Base-by-base conservation (phyloP, 2,113 vertebrate species). In the Nerophis ophidion region DNA sequence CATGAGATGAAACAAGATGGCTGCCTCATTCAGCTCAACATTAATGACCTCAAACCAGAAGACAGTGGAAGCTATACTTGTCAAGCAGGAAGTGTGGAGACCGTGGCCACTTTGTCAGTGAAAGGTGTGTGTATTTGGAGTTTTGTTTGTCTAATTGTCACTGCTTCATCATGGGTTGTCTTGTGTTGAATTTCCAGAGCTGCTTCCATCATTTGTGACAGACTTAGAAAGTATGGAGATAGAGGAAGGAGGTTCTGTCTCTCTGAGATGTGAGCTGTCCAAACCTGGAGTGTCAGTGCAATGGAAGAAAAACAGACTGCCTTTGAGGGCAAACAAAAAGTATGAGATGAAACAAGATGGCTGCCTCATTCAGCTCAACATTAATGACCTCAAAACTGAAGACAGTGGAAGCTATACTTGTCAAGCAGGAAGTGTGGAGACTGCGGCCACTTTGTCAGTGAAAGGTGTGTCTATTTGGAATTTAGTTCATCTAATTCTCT, bases 401-500 rank as follows among this genome's bases (percentile, higher is more conserved):
- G 82, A 84, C 68, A 63, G 64, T 7, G 82, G 79, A n/a, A 80
- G 56, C 57, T 84, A 84, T 61, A 55, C 71, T 0, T 84, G 82
- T 63, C 57, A 75, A 1, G 71, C 69, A 63, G 80, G 65, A 70
- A 26, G 14, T 45, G 57, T 58, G 40, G 80, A 79, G 38, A 82
- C 80, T 10, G 57, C 61, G 47, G 68, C 66, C 11, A 66, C 44
- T 49, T 26, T 80, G 5, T 26, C 63, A 45, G 68, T 80, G 1
- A 59, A 60, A 76, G 77, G 81, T 79, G 1, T 38, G 69, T 65
- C 1, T 1, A 2, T 53, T 47, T 61, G 7, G n/a, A 15, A 8
- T 17, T 14, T 33, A 6, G 40, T 49, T 6, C 13, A 4, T 19
- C 17, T 44, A 11, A 19, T 13, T 58, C 19, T 19, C 4, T 26